phyloP scores from a whole-genome alignment of 2,888 invertebrate genomes.

The Agonopterix heracliana region DNA sequence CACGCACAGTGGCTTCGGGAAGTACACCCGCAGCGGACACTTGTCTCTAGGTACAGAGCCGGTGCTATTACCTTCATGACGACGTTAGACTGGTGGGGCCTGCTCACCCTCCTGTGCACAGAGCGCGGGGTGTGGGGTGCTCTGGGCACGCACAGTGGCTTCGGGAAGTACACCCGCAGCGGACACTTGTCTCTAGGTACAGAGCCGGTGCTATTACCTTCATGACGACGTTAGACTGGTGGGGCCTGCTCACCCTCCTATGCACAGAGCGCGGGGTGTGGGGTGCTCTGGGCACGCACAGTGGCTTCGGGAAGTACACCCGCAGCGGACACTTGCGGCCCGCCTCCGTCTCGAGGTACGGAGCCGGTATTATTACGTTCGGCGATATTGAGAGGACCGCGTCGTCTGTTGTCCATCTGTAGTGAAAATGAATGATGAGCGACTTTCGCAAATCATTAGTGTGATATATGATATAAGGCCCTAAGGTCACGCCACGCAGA shows the following conservation, averaged over 20 bases:
- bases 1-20: too few species aligned
- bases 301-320: slow-evolving; percentile 74
- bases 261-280: slow-evolving; percentile 5
- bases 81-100: slow-evolving; percentile 6
- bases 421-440: too few species aligned
- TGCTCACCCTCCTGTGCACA: slow-evolving; percentile 5
- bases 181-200: slow-evolving; percentile 88
- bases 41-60: too few species aligned
- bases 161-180: slow-evolving; percentile 80
- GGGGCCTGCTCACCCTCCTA: slow-evolving; percentile 9
- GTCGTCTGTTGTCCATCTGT: slow-evolving; percentile 78
- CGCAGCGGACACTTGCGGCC: slow-evolving; percentile 86
- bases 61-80: too few species aligned
- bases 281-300: slow-evolving; percentile 22
- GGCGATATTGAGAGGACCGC: slow-evolving; percentile 87
- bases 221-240: not conserved
- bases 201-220: slow-evolving; percentile 90
- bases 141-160: slow-evolving; percentile 28
- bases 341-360: slow-evolving; percentile 90
- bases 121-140: slow-evolving; percentile 12
- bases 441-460: too few species aligned
- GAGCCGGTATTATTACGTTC: slow-evolving; percentile 87
- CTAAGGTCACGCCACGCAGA: too few species aligned
- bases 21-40: too few species aligned
- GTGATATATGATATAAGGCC: too few species aligned